Base-by-base conservation (phyloP, 2,888 invertebrate genomes). In the Hemithea aestivaria region DNA sequence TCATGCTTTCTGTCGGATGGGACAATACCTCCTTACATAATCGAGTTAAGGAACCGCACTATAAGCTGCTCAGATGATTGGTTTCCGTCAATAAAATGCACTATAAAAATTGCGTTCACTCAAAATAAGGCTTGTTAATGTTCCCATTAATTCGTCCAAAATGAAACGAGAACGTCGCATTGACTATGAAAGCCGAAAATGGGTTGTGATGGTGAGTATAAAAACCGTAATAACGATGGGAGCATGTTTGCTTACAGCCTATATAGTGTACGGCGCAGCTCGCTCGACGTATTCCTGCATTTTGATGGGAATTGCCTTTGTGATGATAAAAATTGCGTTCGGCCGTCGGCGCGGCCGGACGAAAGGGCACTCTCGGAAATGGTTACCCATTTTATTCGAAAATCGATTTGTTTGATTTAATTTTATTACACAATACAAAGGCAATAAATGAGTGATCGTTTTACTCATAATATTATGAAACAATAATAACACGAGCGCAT, bases 301-400 rank as follows among this genome's bases (percentile, higher is more conserved):
- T 77, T 75, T 78, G 74, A 80, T 79, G 73, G 67, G 60, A 70
- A 69, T 64, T 67, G 70, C 72, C 72, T 77, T 78, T 77, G 77
- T 75, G 68, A 73, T 71, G 73, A 77, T 64, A 79, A 79, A 78
- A 72, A 73, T 59, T 61, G 66, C 60, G 64, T 53, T 63, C 67
- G 62, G 53, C 16, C 16, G 16, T 16, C 16, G 16, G 16, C 16
- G 16, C 16, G 16, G 16, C 66, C 66, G 62, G 63, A 58, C 66
- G 66, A 62, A 63, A 63, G 68, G 61, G 56, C 49, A 35, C 55
- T 58, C 47, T 63, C 67, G 81, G 81, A 80, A 81, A 80, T 81
- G 73, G 76, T 66, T 65, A 72, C 73, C 69, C 74, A 73, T 71
- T 78, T 52, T 72, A 70, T 71, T 69, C 62, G 64, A 62, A 67